Evolutionary conservation across 2,888 invertebrate genomes (phyloP).

Genomic region (Cataglyphis altisquamis): DNA sequence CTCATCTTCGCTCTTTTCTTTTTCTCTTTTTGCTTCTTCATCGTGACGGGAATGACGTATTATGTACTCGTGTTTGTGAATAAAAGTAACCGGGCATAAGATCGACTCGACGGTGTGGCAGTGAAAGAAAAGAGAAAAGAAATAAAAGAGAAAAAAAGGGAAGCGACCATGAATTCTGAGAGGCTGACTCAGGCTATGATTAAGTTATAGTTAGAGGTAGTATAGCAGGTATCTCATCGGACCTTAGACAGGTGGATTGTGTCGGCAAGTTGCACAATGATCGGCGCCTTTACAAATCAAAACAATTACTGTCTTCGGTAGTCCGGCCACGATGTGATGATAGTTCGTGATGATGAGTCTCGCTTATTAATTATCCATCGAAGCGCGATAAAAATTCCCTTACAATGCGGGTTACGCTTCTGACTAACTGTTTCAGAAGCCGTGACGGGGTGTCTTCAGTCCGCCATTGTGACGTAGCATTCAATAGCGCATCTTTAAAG

Average conservation of each 20-base stretch:
- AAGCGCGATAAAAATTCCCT: constrained; percentile 36
- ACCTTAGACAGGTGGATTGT: constrained; percentile 64
- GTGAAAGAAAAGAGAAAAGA: constrained; percentile 34
- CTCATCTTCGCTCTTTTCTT: constrained; percentile 9
- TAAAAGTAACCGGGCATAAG: constrained; percentile 56
- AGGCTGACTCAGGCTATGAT: constrained; percentile 63
- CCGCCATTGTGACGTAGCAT: constrained; percentile 21
- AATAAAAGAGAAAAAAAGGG: constrained; percentile 24
- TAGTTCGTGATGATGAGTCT: constrained; percentile 38
- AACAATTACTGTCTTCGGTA: constrained; percentile 77
- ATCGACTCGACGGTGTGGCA: constrained; percentile 35
- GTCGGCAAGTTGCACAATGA: constrained; percentile 61
- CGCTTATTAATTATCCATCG: constrained; percentile 64
- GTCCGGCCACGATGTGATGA: constrained; percentile 22
- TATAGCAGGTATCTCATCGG: constrained; percentile 65
- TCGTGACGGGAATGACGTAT: constrained; percentile 49
- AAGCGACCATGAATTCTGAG: constrained; percentile 43
- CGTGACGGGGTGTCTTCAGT: background rate
- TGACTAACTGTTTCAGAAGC: constrained; percentile 52
- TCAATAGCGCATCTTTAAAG: background rate
- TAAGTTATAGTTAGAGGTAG: constrained; percentile 69
- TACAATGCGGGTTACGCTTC: constrained; percentile 52
- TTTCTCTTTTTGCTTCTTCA: constrained; percentile 22
- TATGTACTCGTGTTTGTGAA: constrained; percentile 53
- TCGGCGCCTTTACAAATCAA: constrained; percentile 74